Percentiles rank a stretch among this genome's conserved stretches.
Evolutionary conservation across 2,113 vertebrate species (phyloP).

Genomic region (Fukomys damarensis): DNA sequence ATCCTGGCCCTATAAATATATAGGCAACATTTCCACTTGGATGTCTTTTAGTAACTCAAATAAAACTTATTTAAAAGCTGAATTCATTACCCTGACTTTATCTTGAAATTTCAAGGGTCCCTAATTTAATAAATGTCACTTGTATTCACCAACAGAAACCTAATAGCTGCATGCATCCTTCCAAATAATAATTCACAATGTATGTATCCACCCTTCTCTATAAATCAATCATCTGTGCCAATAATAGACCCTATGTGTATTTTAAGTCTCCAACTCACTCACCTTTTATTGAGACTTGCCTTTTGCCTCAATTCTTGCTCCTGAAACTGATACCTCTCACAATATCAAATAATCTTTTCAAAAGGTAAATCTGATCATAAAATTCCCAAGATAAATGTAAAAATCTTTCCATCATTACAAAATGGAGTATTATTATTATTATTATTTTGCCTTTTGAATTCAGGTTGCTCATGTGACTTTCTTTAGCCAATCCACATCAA

Average conservation of each 20-base stretch:
- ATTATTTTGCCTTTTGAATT: neutral
- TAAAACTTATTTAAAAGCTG: conserved; percentile 44
- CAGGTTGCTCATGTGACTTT: neutral
- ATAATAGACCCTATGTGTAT: neutral
- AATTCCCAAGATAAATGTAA: neutral
- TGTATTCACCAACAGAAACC: conserved; percentile 8
- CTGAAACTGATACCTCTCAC: neutral
- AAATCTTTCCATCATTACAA: neutral
- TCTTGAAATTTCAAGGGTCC: neutral
- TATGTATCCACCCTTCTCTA: neutral
- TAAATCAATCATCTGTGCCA: neutral
- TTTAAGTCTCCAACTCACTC: conserved; percentile 33
- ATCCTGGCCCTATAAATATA: neutral
- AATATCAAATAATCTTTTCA: neutral
- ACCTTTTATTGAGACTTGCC: neutral
- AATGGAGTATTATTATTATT: neutral
- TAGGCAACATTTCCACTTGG: conserved; percentile 29
- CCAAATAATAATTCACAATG: neutral
- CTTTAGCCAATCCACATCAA: neutral
- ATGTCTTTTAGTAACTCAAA: conserved; percentile 42
- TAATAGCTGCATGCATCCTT: neutral
- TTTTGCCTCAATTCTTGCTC: neutral
- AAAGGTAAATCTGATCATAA: neutral
- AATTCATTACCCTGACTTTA: conserved; percentile 43
- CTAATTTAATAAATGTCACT: conserved; percentile 35